Percentiles rank a stretch among this genome's conserved stretches.
Evolutionary conservation across 2,797 vertebrate genomes (phyloP).

Genomic region (Sebastes trivittatus): DNA sequence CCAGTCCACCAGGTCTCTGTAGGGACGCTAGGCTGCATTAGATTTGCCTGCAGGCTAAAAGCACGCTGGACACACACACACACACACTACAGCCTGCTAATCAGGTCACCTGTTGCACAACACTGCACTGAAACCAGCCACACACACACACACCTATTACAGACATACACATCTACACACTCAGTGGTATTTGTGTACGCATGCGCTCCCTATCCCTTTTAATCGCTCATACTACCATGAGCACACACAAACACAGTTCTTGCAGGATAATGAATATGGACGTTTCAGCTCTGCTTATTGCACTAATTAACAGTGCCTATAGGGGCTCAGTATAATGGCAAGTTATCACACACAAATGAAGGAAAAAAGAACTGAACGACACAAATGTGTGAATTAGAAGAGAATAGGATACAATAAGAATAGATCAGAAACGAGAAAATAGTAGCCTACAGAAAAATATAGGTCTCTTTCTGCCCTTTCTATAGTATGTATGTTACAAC

Average conservation of each 20-base stretch:
- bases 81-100: slow-evolving; percentile 54
- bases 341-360: not conserved
- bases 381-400: not conserved
- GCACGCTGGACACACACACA: slow-evolving; percentile 22
- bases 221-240: not conserved
- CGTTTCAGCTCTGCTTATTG: not conserved
- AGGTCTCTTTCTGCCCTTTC: not conserved
- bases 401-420: not conserved
- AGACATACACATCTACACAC: not conserved
- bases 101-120: slow-evolving; percentile 73
- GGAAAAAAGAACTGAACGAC: not conserved
- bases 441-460: not conserved
- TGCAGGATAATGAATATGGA: slow-evolving; percentile 6
- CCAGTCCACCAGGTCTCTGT: slow-evolving; percentile 19
- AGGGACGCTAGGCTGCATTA: slow-evolving; percentile 42
- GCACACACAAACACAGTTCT: not conserved
- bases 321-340: not conserved
- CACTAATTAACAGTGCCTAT: not conserved
- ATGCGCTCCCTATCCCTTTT: not conserved
- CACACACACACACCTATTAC: not conserved
- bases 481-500: too few species aligned
- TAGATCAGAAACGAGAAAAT: not conserved
- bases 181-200: not conserved
- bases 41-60: slow-evolving; percentile 53
- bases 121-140: slow-evolving; percentile 12